Evolutionary conservation across 2,888 invertebrate species (phyloP).

Genomic region (Rhabditoides inermis): DNA sequence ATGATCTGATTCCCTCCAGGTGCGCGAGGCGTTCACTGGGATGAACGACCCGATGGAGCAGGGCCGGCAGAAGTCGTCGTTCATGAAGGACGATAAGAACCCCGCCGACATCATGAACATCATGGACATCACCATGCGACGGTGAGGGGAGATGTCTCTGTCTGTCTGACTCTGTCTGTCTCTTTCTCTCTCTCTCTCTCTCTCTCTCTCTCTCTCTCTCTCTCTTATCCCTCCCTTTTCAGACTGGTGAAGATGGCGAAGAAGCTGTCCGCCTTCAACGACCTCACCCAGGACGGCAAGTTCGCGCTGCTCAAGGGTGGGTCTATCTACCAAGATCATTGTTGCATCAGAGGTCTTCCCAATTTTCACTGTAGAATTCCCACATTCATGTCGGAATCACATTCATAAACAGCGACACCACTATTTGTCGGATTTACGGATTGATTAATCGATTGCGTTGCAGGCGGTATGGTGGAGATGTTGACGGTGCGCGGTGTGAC

Average conservation of each 20-base stretch:
- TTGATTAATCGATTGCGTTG: constrained; percentile 1
- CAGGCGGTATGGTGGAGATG: constrained; percentile 47
- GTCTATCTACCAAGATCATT: too few relatives aligned
- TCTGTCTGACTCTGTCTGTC: background rate
- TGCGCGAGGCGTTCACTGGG: constrained; percentile 34
- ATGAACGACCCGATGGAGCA: constrained; percentile 43
- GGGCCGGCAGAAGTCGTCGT: constrained; percentile 27
- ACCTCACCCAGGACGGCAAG: constrained; percentile 46
- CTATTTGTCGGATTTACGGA: too few relatives aligned
- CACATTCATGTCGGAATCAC: too few relatives aligned
- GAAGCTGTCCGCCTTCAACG: constrained; percentile 41
- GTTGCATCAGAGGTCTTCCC: too few relatives aligned
- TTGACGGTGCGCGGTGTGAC: constrained; percentile 45
- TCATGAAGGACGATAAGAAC: constrained; percentile 30
- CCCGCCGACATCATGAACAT: constrained; percentile 48
- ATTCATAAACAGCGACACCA: too few relatives aligned
- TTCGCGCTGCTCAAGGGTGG: constrained; percentile 44
- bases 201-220: background rate
- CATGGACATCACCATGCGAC: constrained; percentile 49
- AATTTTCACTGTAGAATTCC: too few relatives aligned
- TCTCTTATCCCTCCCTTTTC: background rate
- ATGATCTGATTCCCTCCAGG: constrained; percentile 3
- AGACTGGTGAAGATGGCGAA: constrained; percentile 49
- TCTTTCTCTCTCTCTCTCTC: background rate
- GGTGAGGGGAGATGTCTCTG: too few relatives aligned